Base-by-base conservation (phyloP, 2,113 vertebrate species). In the Eretmochelys imbricata region DNA sequence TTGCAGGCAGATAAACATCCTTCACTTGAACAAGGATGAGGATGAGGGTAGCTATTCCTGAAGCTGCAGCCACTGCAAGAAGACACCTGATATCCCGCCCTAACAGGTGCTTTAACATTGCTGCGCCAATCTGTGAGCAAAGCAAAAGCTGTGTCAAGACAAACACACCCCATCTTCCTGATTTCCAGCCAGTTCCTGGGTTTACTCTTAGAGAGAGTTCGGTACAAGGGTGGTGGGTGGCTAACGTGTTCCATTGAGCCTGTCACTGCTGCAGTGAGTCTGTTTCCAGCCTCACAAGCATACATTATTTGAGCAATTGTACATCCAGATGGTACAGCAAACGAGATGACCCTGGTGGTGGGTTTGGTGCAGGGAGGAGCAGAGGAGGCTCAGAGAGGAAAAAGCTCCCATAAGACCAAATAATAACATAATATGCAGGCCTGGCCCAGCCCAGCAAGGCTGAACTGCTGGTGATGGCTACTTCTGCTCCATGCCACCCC, bases 21-120 rank as follows among this genome's bases (percentile, higher is more conserved):
- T 86, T 80, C 2, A 4, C 78, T 20, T 89, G 57, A 25, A 88
- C 89, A 78, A 98, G 93, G 57, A 97, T 1, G 14, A 98, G 93
- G 13, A 98, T 24, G 55, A 98, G 94, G 1, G 80, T 29, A 2
- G 91, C 87, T 88, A 95, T 31, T 3, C 83, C 94, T 0, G 96
- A 94, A 84, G 42, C 57, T 0, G 2, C 86, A 1, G 97, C 88
- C 1, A 51, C 5, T 0, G 87, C 93, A 4, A 76, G 86, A 3
- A n/a, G 82, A 54, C 69, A 51, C 24, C 54, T 78, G 57, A 95
- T 46, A 75, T 78, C 4, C 0, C 20, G 42, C 83, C 83, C 4
- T 53, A 82, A 80, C 72, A 25, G 31, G 3, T 27, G 0, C 4
- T 0, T 9, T 48, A 5, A 17, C 90, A 89, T 91, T 31, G 14